Conservation (phyloP, 2,888 invertebrate species). For the Scrobipalpa atriplicella region DNA sequence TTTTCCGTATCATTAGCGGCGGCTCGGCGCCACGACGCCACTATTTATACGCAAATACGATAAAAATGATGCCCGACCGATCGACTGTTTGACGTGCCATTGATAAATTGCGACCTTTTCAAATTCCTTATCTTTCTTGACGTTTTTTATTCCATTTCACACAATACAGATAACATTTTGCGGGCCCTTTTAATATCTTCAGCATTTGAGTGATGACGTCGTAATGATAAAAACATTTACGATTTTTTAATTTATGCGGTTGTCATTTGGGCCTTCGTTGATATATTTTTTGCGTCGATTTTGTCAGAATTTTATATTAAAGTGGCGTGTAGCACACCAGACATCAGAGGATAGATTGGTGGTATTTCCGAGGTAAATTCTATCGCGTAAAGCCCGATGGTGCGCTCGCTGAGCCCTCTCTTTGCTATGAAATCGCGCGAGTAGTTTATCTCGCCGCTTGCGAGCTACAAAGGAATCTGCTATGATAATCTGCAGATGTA, state of each 20-base stretch:
- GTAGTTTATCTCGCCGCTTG: conserved; percentile 74
- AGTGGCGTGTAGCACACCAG: background rate
- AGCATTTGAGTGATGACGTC: conserved; percentile 49
- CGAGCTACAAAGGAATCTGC: conserved; percentile 65
- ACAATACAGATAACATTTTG: conserved; percentile 49
- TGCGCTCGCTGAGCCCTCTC: conserved; percentile 75
- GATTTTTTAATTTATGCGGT: conserved; percentile 9
- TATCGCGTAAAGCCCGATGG: conserved; percentile 72
- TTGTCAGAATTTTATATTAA: background rate
- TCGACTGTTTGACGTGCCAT: conserved; percentile 80
- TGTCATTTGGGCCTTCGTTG: background rate
- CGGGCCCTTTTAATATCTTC: conserved; percentile 52
- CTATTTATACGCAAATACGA: conserved; percentile 83
- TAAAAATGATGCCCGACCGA: conserved; percentile 79
- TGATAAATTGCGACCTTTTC: conserved; percentile 80
- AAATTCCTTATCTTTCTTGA: conserved; percentile 62
- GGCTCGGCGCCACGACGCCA: conserved; percentile 73
- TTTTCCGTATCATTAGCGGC: conserved; percentile 83
- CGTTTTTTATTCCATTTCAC: conserved; percentile 54
- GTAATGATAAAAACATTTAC: conserved; percentile 30
- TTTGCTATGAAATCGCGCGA: conserved; percentile 75
- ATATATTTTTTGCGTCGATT: background rate
- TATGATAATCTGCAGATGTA: conserved; percentile 69
- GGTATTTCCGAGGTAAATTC: conserved; percentile 67
- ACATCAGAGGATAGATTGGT: conserved; percentile 32